phyloP scores from a whole-genome alignment of 1,140 invertebrate genomes.

The Zophobas atratus region DNA sequence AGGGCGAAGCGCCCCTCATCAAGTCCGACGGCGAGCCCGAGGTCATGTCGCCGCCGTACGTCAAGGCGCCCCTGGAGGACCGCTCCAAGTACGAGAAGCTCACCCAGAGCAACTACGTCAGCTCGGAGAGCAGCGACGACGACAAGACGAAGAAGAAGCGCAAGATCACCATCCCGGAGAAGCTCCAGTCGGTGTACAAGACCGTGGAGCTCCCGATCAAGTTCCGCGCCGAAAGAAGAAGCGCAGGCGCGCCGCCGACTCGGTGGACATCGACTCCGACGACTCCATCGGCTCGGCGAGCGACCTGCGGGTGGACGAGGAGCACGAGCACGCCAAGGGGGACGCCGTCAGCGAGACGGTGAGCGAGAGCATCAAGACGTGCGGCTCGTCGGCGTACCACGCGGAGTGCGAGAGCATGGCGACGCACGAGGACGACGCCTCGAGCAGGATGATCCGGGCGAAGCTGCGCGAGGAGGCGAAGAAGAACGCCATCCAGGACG shows the following conservation, averaged over 20 bases:
- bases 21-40: slow-evolving; percentile 62
- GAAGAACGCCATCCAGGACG: slow-evolving; percentile 58
- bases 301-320: slow-evolving; percentile 75
- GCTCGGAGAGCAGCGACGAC: slow-evolving; percentile 73
- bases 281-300: slow-evolving; percentile 85
- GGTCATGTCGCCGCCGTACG: slow-evolving; percentile 72
- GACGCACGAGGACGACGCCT: slow-evolving; percentile 74
- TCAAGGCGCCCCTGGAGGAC: slow-evolving; percentile 79
- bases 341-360: slow-evolving; percentile 74
- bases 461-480: slow-evolving; percentile 65
- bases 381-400: slow-evolving; percentile 80
- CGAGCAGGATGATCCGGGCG: slow-evolving; percentile 66
- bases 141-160: slow-evolving; percentile 65
- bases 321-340: slow-evolving; percentile 64
- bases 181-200: slow-evolving; percentile 68
- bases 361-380: slow-evolving; percentile 78
- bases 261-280: slow-evolving; percentile 70
- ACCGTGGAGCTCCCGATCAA: slow-evolving; percentile 68
- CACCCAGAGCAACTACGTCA: slow-evolving; percentile 73
- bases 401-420: slow-evolving; percentile 81
- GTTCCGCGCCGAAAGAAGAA: slow-evolving; percentile 52
- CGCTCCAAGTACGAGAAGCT: slow-evolving; percentile 87
- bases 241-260: slow-evolving; percentile 60
- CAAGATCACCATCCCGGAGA: slow-evolving; percentile 61
- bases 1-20: slow-evolving; percentile 60